Evolutionary conservation across 2,797 vertebrate genomes (phyloP), one percentile per base, ranked within the genome.

Genomic region (Aphelocoma californica): DNA sequence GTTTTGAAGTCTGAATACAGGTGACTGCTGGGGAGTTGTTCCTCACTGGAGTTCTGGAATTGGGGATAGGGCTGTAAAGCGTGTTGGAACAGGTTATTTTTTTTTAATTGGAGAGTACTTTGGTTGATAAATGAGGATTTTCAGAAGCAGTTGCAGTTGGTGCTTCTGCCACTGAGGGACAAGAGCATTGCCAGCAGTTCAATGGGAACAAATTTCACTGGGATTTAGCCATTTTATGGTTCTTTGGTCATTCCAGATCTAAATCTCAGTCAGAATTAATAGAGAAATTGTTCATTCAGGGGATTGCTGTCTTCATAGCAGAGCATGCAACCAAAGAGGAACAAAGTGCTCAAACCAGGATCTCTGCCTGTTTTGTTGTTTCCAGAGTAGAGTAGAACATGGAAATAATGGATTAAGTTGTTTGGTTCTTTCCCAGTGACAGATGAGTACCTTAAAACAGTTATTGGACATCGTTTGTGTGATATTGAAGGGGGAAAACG

Each of bases 121-220:
- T 56, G 31, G 17, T 3, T 57, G 51, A 19, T 50, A 65, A 80
- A 65, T 64, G 7, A 18, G 53, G 47, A 14, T 86, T 87, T 74
- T 60, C 45, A 36, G 50, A 73, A 61, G 16, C 7, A 6, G 36
- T 29, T 65, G 38, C 40, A 26, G 61, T 7, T 82, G 62, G 29
- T 88, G 32, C 50, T 69, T 72, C 47, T 67, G 45, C 24, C 18
- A 9, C 15, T 21, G 67, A 85, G 50, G 31, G 28, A 20, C 34
- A 62, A 26, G 19, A 75, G 13, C 2, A 0, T 45, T 86, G 20
- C 10, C n/a, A 19, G 5, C 38, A 13, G 10, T 48, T 86, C 9
- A 31, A 6, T 0, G 0, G 32, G 34, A 61, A 34, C 2, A 72
- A 31, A 21, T 66, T 32, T 32, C 20, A n/a, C 10, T 7, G 36